These are phyloP conservation scores for Triplophysa yarkandensis DNA, from an alignment of 2,797 vertebrate genomes.

Conservation along the genomic window DNA sequence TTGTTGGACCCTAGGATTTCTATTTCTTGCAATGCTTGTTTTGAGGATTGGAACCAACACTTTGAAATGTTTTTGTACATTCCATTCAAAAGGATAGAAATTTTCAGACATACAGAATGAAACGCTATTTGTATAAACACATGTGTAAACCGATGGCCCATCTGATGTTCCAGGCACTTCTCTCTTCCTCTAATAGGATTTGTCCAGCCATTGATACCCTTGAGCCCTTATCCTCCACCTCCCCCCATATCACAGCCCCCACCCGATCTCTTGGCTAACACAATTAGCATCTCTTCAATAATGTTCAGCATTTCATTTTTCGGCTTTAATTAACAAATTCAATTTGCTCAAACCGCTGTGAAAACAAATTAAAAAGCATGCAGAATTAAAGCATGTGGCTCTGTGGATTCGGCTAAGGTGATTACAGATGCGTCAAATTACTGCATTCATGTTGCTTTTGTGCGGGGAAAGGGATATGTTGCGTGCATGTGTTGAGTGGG, in stretches of 20 bases:
- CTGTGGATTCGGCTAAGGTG: conserved; percentile 86
- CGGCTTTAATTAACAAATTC: conserved; percentile 99
- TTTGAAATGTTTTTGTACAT: no score
- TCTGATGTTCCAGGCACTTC: conserved; percentile 75
- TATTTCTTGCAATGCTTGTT: neutral
- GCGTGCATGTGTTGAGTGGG: conserved; percentile 43
- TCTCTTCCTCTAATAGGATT: conserved; percentile 88
- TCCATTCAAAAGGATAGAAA: no score
- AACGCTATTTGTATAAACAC: neutral
- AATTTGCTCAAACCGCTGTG: conserved; percentile 95
- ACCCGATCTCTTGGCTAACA: conserved; percentile 89
- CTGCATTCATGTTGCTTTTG: conserved; percentile 76
- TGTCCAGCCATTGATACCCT: conserved; percentile 89
- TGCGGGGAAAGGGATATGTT: conserved; percentile 55
- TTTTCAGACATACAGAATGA: neutral
- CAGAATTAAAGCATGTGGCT: conserved; percentile 87
- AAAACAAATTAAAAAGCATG: conserved; percentile 86
- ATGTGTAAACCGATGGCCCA: conserved; percentile 54
- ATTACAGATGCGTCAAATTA: conserved; percentile 81
- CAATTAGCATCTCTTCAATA: conserved; percentile 99
- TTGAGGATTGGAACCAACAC: no score
- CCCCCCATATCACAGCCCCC: conserved; percentile 15
- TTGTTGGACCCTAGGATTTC: no score
- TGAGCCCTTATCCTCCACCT: conserved; percentile 74
- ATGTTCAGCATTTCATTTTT: conserved; percentile 99